These are phyloP conservation scores for Hyposoter didymator DNA, from an alignment of 2,888 invertebrate species.

Conservation along the genomic window DNA sequence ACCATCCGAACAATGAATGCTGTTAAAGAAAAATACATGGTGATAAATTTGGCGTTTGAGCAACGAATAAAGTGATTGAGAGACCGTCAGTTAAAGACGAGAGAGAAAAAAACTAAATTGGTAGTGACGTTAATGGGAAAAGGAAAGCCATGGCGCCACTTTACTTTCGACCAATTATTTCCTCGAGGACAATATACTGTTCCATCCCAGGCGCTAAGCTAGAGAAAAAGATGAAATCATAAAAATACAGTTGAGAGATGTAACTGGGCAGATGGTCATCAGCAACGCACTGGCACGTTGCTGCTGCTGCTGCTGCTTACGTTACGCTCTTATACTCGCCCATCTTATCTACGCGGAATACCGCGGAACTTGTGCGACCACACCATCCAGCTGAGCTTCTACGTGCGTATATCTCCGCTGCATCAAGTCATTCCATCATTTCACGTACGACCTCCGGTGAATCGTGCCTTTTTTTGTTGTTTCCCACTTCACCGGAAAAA, in stretches of 20 bases:
- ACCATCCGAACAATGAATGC: neutral
- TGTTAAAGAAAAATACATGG: neutral
- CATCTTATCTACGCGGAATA: constrained; percentile 31
- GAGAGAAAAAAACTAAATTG: neutral
- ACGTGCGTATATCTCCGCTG: constrained; percentile 16
- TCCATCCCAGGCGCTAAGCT: constrained; percentile 7
- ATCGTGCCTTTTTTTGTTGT: neutral
- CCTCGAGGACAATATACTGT: constrained; percentile 50
- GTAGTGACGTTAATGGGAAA: constrained; percentile 41
- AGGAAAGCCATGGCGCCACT: constrained; percentile 64
- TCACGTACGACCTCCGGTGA: neutral
- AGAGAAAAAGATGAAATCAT: constrained; percentile 43
- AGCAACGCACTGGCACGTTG: constrained; percentile 63
- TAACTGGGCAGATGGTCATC: constrained; percentile 65
- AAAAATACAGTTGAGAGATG: constrained; percentile 54
- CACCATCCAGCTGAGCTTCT: constrained; percentile 12
- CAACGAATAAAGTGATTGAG: neutral
- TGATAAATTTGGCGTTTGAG: neutral
- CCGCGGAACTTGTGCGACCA: constrained; percentile 26
- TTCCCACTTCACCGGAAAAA: too few species aligned
- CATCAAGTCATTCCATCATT: constrained; percentile 2
- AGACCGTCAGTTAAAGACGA: neutral
- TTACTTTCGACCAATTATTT: constrained; percentile 69
- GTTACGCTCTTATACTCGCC: constrained; percentile 68
- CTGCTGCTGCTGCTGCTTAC: constrained; percentile 11